phyloP scores from a whole-genome alignment of 1,140 invertebrate genomes.

The Aphaenogaster ashmeadi region DNA sequence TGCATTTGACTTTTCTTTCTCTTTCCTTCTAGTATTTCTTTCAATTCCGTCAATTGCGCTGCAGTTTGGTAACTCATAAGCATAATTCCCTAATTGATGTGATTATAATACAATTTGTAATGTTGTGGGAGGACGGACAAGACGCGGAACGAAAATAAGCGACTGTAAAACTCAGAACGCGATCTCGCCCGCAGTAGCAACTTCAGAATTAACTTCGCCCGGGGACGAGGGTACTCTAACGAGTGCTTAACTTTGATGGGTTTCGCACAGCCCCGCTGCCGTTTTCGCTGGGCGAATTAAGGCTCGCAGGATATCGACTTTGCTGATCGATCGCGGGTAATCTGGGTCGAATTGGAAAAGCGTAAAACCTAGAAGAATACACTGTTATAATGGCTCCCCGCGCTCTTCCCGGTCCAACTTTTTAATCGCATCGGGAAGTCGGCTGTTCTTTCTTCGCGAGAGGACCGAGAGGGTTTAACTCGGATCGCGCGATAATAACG shows the following conservation, averaged over 20 bases:
- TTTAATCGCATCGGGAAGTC: slow-evolving; percentile 48
- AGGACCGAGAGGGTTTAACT: slow-evolving; percentile 14
- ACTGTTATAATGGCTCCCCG: slow-evolving; percentile 8
- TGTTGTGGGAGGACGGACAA: background rate
- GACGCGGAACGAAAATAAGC: slow-evolving; percentile 26
- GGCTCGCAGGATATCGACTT: slow-evolving; percentile 36
- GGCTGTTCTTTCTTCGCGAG: background rate
- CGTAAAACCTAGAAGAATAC: slow-evolving; percentile 41
- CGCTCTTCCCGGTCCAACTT: slow-evolving; percentile 25
- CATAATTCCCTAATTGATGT: background rate
- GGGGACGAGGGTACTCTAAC: slow-evolving; percentile 51
- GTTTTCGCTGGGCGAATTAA: slow-evolving; percentile 54
- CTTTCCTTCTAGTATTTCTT: background rate
- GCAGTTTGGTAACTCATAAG: background rate
- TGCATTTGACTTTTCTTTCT: background rate
- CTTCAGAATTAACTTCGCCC: slow-evolving; percentile 55
- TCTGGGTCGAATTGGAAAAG: slow-evolving; percentile 47
- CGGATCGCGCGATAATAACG: slow-evolving; percentile 37
- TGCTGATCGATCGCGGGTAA: slow-evolving; percentile 43
- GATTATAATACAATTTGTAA: slow-evolving; percentile 15
- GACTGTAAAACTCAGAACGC: slow-evolving; percentile 46
- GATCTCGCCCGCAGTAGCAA: slow-evolving; percentile 14
- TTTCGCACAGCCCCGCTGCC: slow-evolving; percentile 51
- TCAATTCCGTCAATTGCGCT: background rate
- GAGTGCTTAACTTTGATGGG: slow-evolving; percentile 75